Conservation (phyloP, 2,113 vertebrate genomes). For the Electrona antarctica region DNA sequence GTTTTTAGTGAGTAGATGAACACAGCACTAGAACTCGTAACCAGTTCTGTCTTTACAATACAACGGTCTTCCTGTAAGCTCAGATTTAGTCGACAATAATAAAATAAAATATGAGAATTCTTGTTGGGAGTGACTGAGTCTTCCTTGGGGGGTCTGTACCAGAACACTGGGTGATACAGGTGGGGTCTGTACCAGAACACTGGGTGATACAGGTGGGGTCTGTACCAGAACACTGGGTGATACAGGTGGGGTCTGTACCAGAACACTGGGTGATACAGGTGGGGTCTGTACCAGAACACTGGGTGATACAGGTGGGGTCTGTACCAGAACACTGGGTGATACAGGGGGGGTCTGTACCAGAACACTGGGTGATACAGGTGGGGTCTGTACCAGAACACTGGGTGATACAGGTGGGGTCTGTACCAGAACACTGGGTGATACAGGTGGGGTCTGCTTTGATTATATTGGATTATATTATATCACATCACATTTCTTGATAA, state of each 20-base stretch:
- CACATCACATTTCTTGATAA: not conserved
- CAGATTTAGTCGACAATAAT: conserved; percentile 74
- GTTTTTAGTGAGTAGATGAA: conserved; percentile 69
- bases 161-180: not conserved
- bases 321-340: not conserved
- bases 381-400: not conserved
- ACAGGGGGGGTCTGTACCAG: not conserved
- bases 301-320: not conserved
- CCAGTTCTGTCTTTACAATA: conserved; percentile 78
- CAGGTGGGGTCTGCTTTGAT: not conserved
- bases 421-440: not conserved
- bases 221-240: not conserved
- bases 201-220: not conserved
- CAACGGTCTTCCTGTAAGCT: conserved; percentile 82
- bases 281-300: not conserved
- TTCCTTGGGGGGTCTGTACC: not conserved
- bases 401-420: not conserved
- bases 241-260: not conserved
- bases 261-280: not conserved
- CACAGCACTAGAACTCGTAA: conserved; percentile 65
- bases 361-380: not conserved
- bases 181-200: not conserved
- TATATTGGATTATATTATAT: conserved; percentile 24
- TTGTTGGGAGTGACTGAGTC: conserved; percentile 28
- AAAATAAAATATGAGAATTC: conserved; percentile 65